Base-by-base conservation (phyloP, 92 coral and sea anemone species). In the Palythoa grandis region DNA sequence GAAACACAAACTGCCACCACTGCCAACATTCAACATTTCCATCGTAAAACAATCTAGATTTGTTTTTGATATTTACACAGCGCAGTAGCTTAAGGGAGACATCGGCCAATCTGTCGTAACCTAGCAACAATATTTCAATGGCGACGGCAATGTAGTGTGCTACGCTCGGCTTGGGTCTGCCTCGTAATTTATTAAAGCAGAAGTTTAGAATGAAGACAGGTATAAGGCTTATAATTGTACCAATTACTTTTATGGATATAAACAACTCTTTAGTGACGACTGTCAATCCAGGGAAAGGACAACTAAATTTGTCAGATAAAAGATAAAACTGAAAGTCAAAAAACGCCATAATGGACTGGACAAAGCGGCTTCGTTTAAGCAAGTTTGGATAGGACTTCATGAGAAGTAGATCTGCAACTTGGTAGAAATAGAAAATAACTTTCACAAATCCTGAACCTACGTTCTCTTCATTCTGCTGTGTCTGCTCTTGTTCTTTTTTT, bases 221-320 rank as follows among this genome's bases (percentile, higher is more conserved):
- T 3, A 77, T 58, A 22, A 82, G 52, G 19, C 87, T 74, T 1
- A 66, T 40, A 48, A 89, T 74, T 19, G 87, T 89, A 52, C 63
- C 94, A 16, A 89, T 22, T 2, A 91, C 85, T n/a, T 83, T 78
- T 29, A 72, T 56, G 22, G 84, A 76, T 17, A 80, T 23, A 22
- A 91, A 91, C 63, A 91, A 40, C 47, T 80, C 86, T 48, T 89
- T 91, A 5, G 94, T 91, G 54, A 88, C 86, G 14, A 70, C 90
- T n/a, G 68, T 91, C n/a, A 90, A 79, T 23, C 92, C 92, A 17
- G 92, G 90, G 66, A 90, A 90, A 24, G 92, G 92, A 20, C 92
- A 90, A 5, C 79, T 88, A 50, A 90, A 52, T 54, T 71, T 77
- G n/a, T 60, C 80, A 5, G 77, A 4, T 3, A 87, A 4, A 16